Base-by-base conservation (phyloP, 2,113 vertebrate species). In the Ellobius talpinus region DNA sequence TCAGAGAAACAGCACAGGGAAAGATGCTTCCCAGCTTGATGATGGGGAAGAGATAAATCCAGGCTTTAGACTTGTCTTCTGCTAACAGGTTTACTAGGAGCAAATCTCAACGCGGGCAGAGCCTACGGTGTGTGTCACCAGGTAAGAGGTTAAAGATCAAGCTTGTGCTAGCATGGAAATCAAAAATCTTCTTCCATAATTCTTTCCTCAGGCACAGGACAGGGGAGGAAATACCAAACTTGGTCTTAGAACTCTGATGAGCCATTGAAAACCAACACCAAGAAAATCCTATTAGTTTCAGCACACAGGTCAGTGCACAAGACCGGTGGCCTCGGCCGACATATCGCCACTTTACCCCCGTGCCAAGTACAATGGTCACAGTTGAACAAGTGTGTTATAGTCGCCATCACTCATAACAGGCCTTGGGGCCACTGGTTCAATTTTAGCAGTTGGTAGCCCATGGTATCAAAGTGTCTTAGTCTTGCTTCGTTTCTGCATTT, bases 301-400 rank as follows among this genome's bases (percentile, higher is more conserved):
- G 58, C 47, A 33, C 29, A 29, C 26, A 9, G 55, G 55, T 12
- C 87, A 76, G 29, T 76, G 55, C n/a, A 45, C 7, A n/a, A 42
- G 36, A 77, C 12, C 19, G 9, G 39, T 58, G 79, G n/a, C 0
- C 47, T 45, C 21, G 68, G n/a, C 36, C 36, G 23, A 45, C 7
- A 3, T 8, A 3, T 39, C 4, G 3, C 13, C 7, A 42, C 24
- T 16, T n/a, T 65, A 29, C 24, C 39, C 3, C 4, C 14, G 8
- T 65, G n/a, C 58, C 82, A 85, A 85, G 13, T 85, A 31, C 14
- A 31, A 45, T 11, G 33, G 8, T 19, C 8, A 39, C 21, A 58
- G 29, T 26, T 79, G n/a, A 77, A 70, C 47, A 78, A 58, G 29
- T 65, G 33, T 65, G 3, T 78, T 45, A 78, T 8, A 68, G 47